Base-by-base conservation (phyloP, 2,888 invertebrate genomes). In the Notodonta ziczac region DNA sequence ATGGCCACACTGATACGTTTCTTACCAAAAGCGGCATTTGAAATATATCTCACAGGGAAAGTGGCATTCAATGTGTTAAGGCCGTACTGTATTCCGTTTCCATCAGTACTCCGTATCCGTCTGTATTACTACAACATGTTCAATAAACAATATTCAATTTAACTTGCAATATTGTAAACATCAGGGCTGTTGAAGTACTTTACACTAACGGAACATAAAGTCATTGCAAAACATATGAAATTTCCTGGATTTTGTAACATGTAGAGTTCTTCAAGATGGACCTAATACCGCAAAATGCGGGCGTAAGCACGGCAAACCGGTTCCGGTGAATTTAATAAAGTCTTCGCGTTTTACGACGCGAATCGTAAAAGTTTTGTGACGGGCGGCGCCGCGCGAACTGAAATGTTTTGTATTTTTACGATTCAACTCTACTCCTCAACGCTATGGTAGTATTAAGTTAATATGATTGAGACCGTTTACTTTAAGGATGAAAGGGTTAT, bases 311-410 rank as follows among this genome's bases (percentile, higher is more conserved):
- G 42, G 39, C 48, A 59, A 64, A 81, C 82, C 70, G 76, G 81
- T 82, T 77, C 72, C 63, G 63, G 61, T 74, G 73, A 74, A 82
- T 85, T 87, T 84, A 86, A 89, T 89, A 87, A 87, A 88, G 86
- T 77, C 83, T 67, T 81, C 74, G 65, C 63, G 66, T 76, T 88
- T 88, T 85, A 87, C 82, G 83, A 79, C 80, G 72, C 67, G 68
- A 77, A 80, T 85, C 85, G 83, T 89, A 87, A 88, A 88, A 84
- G 71, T 80, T 78, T 81, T 79, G 76, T 77, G 74, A 74, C 75
- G 70, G 65, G 60, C 44, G 56, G 57, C 60, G 58, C 59, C 56
- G 61, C 58, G 61, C 64, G 64, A 63, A 76, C 72, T 83, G 80
- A 83, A 83, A 83, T 80, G 74, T 78, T 71, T 78, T 81, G 54